Base-by-base conservation (phyloP, 2,797 vertebrate genomes). In the Siniperca scherzeri region DNA sequence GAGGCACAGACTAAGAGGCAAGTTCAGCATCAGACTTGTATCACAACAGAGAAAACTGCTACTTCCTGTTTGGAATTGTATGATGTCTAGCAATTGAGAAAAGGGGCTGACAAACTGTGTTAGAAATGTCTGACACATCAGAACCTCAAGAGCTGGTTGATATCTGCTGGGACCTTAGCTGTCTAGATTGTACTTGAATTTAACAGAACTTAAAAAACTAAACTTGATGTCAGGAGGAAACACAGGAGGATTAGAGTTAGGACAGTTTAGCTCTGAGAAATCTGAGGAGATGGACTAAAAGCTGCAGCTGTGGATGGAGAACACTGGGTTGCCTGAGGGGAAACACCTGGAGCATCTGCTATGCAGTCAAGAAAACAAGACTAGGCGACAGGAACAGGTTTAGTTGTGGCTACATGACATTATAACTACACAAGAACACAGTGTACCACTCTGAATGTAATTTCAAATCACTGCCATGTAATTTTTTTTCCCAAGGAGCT, bases 271-370 rank as follows among this genome's bases (percentile, higher is more conserved):
- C 21, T n/a, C 9, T 66, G 5, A 80, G 55, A 77, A 74, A 81
- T 64, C 46, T 44, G 14, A 78, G 44, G 36, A 50, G 46, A 81
- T 75, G 50, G 64, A 72, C 55, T 65, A 42, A 68, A 81, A 38
- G 44, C 48, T 73, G 82, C 81, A 80, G 74, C 74, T 82, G 77
- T 60, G 56, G 77, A 79, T 16, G 53, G 74, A 83, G 74, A 80
- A 74, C 36, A 74, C 8, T 19, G 46, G 4, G 5, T 46, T 74
- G 65, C 68, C 74, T 57, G 50, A 79, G 68, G 76, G 78, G 36
- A 83, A 88, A 86, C 83, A 92, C 83, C 91, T 87, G 81, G 80
- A 88, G 62, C 84, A 91, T 91, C 87, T 88, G 88, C 81, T 77
- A 10, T 80, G 66, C 82, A 83, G 83, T 60, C 66, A 65, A 46